Evolutionary conservation across 2,113 vertebrate species (phyloP), one percentile per base, ranked within the genome.

Genomic region (Tauraco erythrolophus): DNA sequence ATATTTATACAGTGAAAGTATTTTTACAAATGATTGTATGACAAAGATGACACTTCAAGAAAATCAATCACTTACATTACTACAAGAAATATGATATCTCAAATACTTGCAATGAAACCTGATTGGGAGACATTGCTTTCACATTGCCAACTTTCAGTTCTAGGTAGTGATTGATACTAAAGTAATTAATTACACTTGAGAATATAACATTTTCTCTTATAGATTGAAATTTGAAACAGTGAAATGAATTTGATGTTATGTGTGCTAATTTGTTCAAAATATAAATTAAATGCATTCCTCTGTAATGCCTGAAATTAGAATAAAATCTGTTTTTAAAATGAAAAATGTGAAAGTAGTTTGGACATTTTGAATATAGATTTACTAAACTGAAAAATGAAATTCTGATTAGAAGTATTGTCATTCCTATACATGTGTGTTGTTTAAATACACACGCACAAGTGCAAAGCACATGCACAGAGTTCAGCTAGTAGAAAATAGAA

Each of bases 1-100:
- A 64, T 93, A 88, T 84, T 77, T 86, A 62, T 84, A 69, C 37
- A 65, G 39, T 39, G 33, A 90, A 85, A 41, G 15, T 65, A 70
- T 81, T 89, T 88, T 81, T 84, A 45, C 35, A 76, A 80, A 89
- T 85, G 43, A 74, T 43, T 83, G 66, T 61, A 41, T 61, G 51
- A 92, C 61, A 95, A 93, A 94, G 43, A 64, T 89, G 60, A 37
- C 39, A 91, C 45, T 79, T 88, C 19, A 76, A 30, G 39, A 89
- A 95, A 94, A 97, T 39, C 70, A 93, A 80, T 94, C 54, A 86
- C 25, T 81, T 76, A 21, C 72, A 81, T 72, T 84, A 61, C 43
- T 77, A 30, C 31, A 68, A 82, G 86, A 96, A 90, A 86, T 80
- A 72, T 25, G 46, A 74, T 65, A 23, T 93, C 27, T 66, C 68